Base-by-base conservation (phyloP, 2,888 invertebrate species). In the Gasteruption jaculator region DNA sequence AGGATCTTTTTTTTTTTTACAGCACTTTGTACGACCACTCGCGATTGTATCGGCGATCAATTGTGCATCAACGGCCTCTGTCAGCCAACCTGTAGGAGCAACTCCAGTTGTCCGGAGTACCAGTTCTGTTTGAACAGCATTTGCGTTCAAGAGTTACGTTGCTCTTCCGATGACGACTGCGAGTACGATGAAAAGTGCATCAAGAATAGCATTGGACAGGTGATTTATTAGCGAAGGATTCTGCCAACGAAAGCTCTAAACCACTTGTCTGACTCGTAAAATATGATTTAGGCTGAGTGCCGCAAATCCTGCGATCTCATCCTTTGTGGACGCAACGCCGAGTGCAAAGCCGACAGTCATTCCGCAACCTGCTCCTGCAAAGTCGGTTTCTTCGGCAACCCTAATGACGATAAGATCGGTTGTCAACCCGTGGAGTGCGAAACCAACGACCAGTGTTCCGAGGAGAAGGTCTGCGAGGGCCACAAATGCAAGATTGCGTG, bases 401-500 rank as follows among this genome's bases (percentile, higher is more conserved):
- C 81, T 0, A 73, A 71, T 21, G 88, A 90, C 61, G 86, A 87
- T 22, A 79, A 85, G 60, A 76, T 81, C 47, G 90, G 86, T 21
- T 92, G 92, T 61, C 82, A 83, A 54, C 81, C 80, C 53, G 85
- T 88, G 43, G 87, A 91, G 73, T 92, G 91, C 58, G 76, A 76
- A 41, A 65, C 61, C 0, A 80, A 86, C 58, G 73, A 76, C 0
- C 83, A 91, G 42, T 92, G 91, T 59, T 77, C 85, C 0, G 82
- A 82, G 35, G 91, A 91, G 61, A 89, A 91, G 71, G 76, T 87
- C 32, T 93, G 93, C 57, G 84, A 89, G 49, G 77, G 81, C 46
- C 82, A 84, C 62, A 85, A 83, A 74, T 92, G 92, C 64, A 88
- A 89, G 74, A 88, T 89, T 46, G 87, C 89, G 11, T 92, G 92